phyloP scores from a whole-genome alignment of 2,888 invertebrate genomes.

The Exephanes ischioxanthus region DNA sequence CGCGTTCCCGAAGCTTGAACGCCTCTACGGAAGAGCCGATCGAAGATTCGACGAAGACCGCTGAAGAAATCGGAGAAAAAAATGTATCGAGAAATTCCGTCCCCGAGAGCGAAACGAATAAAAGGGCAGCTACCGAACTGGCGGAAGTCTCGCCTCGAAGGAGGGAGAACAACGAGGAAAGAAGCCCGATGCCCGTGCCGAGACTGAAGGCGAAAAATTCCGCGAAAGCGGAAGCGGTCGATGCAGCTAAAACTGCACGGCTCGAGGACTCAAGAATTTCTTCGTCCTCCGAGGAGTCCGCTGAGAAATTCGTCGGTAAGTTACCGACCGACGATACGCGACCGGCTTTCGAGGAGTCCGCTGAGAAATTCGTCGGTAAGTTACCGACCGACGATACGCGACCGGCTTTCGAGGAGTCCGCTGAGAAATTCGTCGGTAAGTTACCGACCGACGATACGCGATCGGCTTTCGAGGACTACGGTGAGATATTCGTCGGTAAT shows the following conservation, averaged over 20 bases:
- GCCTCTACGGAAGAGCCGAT: constrained; percentile 55
- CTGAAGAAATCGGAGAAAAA: constrained; percentile 61
- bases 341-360: not conserved
- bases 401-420: not conserved
- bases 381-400: not conserved
- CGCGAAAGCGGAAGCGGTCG: constrained; percentile 28
- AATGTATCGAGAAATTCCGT: constrained; percentile 41
- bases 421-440: not conserved
- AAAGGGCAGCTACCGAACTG: not conserved
- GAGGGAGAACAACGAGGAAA: constrained; percentile 10
- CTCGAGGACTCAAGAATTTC: constrained; percentile 53
- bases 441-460: not conserved
- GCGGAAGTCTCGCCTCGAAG: not conserved
- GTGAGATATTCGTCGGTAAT: not conserved
- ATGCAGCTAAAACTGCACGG: constrained; percentile 43
- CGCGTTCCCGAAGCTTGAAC: constrained; percentile 29
- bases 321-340: not conserved
- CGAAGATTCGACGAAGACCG: constrained; percentile 39
- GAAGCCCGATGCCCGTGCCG: constrained; percentile 69
- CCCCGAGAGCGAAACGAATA: not conserved
- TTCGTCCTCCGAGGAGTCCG: constrained; percentile 40
- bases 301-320: not conserved
- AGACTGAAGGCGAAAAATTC: constrained; percentile 62
- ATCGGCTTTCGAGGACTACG: not conserved
- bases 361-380: not conserved